Base-by-base conservation (phyloP, 1,140 invertebrate genomes). In the Lepidurus apus region DNA sequence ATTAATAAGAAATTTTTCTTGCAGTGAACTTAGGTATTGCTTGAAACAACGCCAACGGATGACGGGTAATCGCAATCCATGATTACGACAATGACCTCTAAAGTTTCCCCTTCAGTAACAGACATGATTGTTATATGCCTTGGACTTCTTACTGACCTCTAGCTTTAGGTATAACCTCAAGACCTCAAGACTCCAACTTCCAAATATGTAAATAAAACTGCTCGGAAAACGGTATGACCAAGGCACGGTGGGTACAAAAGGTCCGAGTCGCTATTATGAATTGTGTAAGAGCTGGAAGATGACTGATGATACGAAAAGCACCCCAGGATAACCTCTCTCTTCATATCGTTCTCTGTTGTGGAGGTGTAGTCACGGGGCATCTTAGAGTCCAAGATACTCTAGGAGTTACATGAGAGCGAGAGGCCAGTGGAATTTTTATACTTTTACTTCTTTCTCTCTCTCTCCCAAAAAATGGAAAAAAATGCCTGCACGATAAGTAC, bases 271-370 rank as follows among this genome's bases (percentile, higher is more conserved):
- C 53, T 65, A n/a, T 9, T 65, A 65, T 17, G 53, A 21, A 9
- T 65, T 65, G 53, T 65, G 53, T 65, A 65, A 65, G n/a, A 65
- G 53, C 53, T 11, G 53, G 53, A 65, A 65, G 53, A 65, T 65
- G 53, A 65, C 53, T 21, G 53, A 65, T 17, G 53, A 65, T 65
- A 65, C 53, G 17, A 65, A 65, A 21, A 65, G 53, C 53, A 65
- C 53, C 53, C 53, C 53, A 65, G 53, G 53, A 65, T 65, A 65
- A 65, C 53, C 53, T 65, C 53, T 65, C 53, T 65, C 53, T 65
- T 65, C 7, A 7, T 65, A 13, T 65, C 21, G 6, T 65, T 21
- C 34, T 34, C 34, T 34, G 34, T 4, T 34, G 3, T 34, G 34
- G 26, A 26, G 26, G 26, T 26, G 26, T 26, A 21, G 21, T 65